Base-by-base conservation (phyloP, 2,888 invertebrate genomes). In the Tenthredo scrophulariae region DNA sequence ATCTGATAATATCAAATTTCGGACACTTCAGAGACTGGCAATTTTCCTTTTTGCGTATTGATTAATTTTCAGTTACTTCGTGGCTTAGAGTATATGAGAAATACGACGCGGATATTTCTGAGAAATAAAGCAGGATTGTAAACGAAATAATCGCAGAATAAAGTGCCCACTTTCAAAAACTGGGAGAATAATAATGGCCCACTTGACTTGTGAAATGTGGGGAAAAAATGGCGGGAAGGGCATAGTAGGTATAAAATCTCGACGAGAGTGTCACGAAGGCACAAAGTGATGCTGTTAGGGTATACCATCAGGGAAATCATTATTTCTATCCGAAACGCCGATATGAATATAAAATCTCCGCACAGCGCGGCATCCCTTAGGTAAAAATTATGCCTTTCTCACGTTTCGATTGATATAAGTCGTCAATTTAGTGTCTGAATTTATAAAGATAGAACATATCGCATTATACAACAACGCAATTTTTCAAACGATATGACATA, bases 161-260 rank as follows among this genome's bases (percentile, higher is more conserved):
- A 80, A 80, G 37, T 80, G 22, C 40, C 62, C 80, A 80, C 80
- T 80, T 80, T 37, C 15, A 40, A 50, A 40, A 62, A 58, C 37
- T 80, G 40, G 62, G 80, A 10, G 40, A 58, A 80, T 80, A 40
- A 50, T 77, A 77, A 77, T 77, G 29, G 77, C 50, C 77, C 77
- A 77, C 54, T 77, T 74, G 72, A 43, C 72, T 74, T 26, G 18
- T 22, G 22, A 26, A 74, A 74, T 74, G 43, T 74, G n/a, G n/a
- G n/a, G n/a, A n/a, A 43, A 43, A 74, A 74, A 74, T 74, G 72
- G 72, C 2, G 15, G 74, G 22, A 74, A 74, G 3, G 46, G 46
- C 40, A 46, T n/a, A 40, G 18, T 18, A 26, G 54, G 77, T 77
- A 54, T 54, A 54, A 54, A 77, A 29, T 43, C n/a, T n/a, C 43